Base-by-base conservation (phyloP, 30 jellyfish, hydroid and myxozoan genomes). In the Hydractinia symbiolongicarpus region DNA sequence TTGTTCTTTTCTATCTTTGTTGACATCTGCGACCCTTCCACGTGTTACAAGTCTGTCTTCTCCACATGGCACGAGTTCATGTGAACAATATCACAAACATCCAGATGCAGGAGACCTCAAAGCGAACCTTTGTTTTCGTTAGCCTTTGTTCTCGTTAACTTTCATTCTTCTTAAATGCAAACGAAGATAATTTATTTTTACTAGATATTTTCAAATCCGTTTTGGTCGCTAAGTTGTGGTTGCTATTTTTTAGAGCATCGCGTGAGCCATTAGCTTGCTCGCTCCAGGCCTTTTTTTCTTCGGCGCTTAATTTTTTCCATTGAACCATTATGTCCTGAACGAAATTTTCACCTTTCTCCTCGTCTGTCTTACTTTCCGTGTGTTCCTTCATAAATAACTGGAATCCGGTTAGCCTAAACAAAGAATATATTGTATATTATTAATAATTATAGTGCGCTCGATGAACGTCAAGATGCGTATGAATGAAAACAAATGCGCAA, bases 221-320 rank as follows among this genome's bases (percentile, higher is more conserved):
- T 51, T 51, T 64, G 19, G 16, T 64, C 74, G 44, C 44, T 30
- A 30, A 30, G 44, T 30, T 30, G 74, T 64, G 74, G 19, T 44
- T 64, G 19, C 40, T 64, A 13, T 7, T 51, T 64, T 4, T 64
- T 13, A n/a, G 52, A 1, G 9, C 74, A 13, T 7, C 17, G 19
- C 17, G 17, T n/a, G 74, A n/a, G 9, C 16, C 74, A 44, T 64
- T 64, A 4, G 95, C 95, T 76, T 83, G 87, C 62, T 13, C 82
- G 85, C 87, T 93, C 98, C 98, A 93, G 50, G 76, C 19, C 79
- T 84, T 85, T 85, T 93, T 93, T 67, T 79, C 96, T 8, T 86
- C 94, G 30, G 86, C 69, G 5, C 82, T 49, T 54, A 93, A 70
- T 5, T 66, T 51, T 61, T 87, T 87, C 98, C 98, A 93, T 52